A percentile compares a stretch with the other conserved stretches of the same genome.
Conservation (phyloP, 2,888 invertebrate genomes). For the Euzetes globulus region DNA sequence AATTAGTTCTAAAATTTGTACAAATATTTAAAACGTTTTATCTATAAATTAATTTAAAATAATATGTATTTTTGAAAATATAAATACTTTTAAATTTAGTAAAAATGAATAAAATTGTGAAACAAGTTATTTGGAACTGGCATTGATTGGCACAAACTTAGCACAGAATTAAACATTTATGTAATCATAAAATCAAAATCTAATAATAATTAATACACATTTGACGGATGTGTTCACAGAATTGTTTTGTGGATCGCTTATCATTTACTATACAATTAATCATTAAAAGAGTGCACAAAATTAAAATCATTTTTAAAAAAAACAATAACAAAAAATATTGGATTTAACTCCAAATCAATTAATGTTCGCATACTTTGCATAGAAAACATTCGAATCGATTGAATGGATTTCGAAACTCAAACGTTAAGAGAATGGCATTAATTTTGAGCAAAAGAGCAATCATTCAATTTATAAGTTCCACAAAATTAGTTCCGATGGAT, state of each 20-base stretch:
- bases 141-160: slow-evolving; percentile 23
- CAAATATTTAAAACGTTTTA: background rate
- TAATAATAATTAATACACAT: background rate
- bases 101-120: slow-evolving; percentile 13
- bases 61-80: background rate
- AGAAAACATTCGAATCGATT: background rate
- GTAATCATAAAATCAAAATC: slow-evolving; percentile 5
- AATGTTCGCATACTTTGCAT: background rate
- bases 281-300: background rate
- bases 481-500: too few relatives aligned
- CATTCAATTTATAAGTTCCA: background rate
- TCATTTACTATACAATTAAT: too few relatives aligned
- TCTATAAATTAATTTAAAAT: background rate
- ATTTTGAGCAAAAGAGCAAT: slow-evolving; percentile 13
- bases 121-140: slow-evolving; percentile 16
- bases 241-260: too few relatives aligned
- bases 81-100: slow-evolving; percentile 15
- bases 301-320: background rate
- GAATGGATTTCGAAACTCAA: background rate
- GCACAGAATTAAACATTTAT: background rate
- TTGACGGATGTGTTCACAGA: too few relatives aligned
- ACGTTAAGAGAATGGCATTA: background rate
- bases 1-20: slow-evolving; percentile 14
- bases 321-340: background rate
- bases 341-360: background rate